Evolutionary conservation across 2,888 invertebrate genomes (phyloP).

Genomic region (Mythimna vitellina): DNA sequence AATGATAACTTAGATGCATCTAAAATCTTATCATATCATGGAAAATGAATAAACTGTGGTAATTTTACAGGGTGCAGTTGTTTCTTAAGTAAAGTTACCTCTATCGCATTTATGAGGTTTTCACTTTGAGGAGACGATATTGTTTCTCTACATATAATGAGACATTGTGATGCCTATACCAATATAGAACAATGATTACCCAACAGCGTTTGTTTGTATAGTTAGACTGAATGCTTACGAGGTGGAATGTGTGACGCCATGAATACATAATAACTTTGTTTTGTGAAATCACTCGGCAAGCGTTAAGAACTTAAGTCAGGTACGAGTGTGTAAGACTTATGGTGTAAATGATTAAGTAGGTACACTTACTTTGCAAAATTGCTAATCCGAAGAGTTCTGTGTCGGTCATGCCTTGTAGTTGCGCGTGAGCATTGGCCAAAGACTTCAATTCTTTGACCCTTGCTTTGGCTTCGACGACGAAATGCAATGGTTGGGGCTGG

Average conservation of each 20-base stretch:
- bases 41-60: no score
- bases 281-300: constrained; percentile 71
- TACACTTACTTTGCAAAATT: constrained; percentile 93
- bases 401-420: constrained; percentile 95
- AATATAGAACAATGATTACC: constrained; percentile 76
- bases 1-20: no score
- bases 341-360: constrained; percentile 27
- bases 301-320: constrained; percentile 65
- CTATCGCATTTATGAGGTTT: no score
- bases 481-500: constrained; percentile 86
- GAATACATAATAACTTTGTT: constrained; percentile 74
- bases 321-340: constrained; percentile 37
- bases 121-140: no score
- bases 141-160: constrained; percentile 33
- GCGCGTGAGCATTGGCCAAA: constrained; percentile 95
- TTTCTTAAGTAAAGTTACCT: no score
- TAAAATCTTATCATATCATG: no score
- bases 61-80: no score
- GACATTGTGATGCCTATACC: constrained; percentile 70
- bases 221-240: constrained; percentile 71
- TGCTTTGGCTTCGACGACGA: constrained; percentile 94
- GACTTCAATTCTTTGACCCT: constrained; percentile 95
- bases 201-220: constrained; percentile 75
- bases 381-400: constrained; percentile 96
- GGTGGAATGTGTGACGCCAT: constrained; percentile 73